Evolutionary conservation across 2,888 invertebrate species (phyloP), one percentile per base, ranked within the genome.

Genomic region (Sceliomorpha sp.): DNA sequence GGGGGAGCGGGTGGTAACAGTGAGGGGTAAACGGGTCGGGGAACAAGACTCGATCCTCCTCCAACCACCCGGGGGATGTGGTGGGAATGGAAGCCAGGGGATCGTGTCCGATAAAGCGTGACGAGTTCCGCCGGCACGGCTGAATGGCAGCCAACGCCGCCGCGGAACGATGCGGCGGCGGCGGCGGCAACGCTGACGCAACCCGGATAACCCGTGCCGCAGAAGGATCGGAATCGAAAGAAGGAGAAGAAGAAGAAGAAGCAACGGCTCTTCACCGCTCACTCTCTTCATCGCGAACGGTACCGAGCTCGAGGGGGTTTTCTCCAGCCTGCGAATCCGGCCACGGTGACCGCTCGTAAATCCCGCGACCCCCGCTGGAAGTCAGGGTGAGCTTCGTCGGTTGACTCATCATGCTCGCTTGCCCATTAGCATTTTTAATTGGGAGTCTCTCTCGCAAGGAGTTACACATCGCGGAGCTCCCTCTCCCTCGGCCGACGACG

Each of bases 161-260:
- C 67, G 64, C 58, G 71, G 73, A 80, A 82, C 81, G 81, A 80
- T 79, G 77, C 74, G 70, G 60, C 60, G 51, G 42, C n/a, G n/a
- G n/a, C n/a, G n/a, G n/a, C n/a, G n/a, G 20, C 20, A 5, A 56
- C 51, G 68, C 47, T 77, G 77, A 70, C 70, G 76, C 73, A 78
- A 79, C 56, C 50, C 48, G 58, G 56, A 66, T n/a, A n/a, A n/a
- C n/a, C n/a, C n/a, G n/a, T n/a, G n/a, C n/a, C n/a, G n/a, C n/a
- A n/a, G n/a, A n/a, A n/a, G n/a, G n/a, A n/a, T n/a, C n/a, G n/a
- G n/a, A n/a, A n/a, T n/a, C n/a, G n/a, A n/a, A n/a, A n/a, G n/a
- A n/a, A n/a, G n/a, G n/a, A n/a, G n/a, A n/a, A n/a, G n/a, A n/a
- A n/a, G n/a, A n/a, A n/a, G n/a, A n/a, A n/a, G n/a, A n/a, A n/a